Conservation (phyloP, 2,113 vertebrate species). For the Bambusicola thoracicus region DNA sequence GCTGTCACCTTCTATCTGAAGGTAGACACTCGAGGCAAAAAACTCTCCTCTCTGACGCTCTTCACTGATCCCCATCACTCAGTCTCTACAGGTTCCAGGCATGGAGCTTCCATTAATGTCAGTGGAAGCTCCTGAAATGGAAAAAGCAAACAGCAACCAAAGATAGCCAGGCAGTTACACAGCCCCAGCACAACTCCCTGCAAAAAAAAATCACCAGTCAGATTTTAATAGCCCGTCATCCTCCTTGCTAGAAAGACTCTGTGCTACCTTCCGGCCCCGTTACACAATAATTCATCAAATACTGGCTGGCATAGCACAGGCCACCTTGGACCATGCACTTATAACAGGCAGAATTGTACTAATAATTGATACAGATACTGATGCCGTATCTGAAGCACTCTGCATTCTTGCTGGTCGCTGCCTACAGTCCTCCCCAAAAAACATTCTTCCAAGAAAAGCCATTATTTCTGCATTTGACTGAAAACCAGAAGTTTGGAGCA, state of each 20-base stretch:
- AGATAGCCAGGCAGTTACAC: slow-evolving; percentile 34
- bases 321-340: neutral
- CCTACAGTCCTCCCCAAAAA: neutral
- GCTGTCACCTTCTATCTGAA: neutral
- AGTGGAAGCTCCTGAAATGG: neutral
- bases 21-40: neutral
- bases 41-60: neutral
- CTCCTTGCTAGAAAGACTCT: neutral
- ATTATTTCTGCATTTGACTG: slow-evolving; percentile 12
- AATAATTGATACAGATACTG: neutral
- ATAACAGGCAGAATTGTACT: neutral
- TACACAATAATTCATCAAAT: slow-evolving; percentile 14
- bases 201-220: slow-evolving; percentile 5
- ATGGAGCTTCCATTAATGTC: neutral
- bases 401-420: neutral
- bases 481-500: neutral
- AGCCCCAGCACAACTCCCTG: neutral
- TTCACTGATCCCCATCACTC: neutral
- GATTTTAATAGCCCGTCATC: slow-evolving; percentile 41
- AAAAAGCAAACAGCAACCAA: slow-evolving; percentile 9
- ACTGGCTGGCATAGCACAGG: neutral
- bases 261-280: slow-evolving; percentile 25
- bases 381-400: neutral
- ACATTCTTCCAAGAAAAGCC: neutral
- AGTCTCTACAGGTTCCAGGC: neutral